These are phyloP conservation scores for Umimayanthus chanpuru DNA, from an alignment of 92 coral and sea anemone species.

Conservation along the genomic window DNA sequence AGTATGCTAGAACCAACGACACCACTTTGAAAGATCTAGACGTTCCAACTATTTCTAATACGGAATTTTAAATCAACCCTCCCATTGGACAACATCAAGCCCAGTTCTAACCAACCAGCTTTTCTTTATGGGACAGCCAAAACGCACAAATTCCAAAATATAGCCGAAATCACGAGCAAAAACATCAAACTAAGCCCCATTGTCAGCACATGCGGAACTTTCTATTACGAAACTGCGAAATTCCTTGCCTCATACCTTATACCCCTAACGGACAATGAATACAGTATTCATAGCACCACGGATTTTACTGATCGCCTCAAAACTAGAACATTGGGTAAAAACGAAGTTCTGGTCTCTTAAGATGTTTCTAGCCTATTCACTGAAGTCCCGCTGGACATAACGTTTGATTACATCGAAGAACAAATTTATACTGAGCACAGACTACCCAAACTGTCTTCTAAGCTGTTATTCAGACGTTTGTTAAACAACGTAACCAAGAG, in stretches of 20 bases:
- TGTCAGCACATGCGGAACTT: constrained; percentile 10
- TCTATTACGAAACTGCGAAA: neutral
- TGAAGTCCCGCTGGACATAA: neutral
- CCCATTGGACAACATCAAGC: constrained; percentile 39
- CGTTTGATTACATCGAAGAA: neutral
- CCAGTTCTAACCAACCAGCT: constrained; percentile 6
- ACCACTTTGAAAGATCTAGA: too few species aligned
- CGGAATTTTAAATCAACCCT: constrained; percentile 40
- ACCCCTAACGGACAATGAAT: constrained; percentile 1
- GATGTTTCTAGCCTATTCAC: neutral
- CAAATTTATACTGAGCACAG: neutral
- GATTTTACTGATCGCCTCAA: neutral
- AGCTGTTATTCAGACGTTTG: neutral
- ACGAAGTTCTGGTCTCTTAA: neutral
- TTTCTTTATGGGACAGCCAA: constrained; percentile 39
- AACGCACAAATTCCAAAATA: neutral
- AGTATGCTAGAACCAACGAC: constrained; percentile 39
- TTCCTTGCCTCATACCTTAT: constrained; percentile 6
- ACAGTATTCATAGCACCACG: neutral
- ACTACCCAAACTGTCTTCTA: neutral
- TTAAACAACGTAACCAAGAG: neutral
- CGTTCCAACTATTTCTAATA: constrained; percentile 45
- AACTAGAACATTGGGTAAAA: too few species aligned
- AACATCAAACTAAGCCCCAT: constrained; percentile 8
- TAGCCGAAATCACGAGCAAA: neutral